Evolutionary conservation across 2,797 vertebrate species (phyloP).

Genomic region (Centropyge bicolor): DNA sequence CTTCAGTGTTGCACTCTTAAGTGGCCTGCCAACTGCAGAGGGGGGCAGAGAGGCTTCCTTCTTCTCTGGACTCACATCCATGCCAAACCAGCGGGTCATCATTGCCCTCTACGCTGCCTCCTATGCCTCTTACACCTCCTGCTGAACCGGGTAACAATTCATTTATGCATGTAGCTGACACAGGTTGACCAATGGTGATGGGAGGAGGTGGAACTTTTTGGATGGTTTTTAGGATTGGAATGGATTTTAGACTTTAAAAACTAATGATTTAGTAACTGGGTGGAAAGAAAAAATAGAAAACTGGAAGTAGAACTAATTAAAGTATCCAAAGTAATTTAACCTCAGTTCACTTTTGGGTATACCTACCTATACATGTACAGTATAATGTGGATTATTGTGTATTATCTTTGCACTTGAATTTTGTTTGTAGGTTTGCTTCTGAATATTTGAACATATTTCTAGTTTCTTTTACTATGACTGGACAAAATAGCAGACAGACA

Average conservation of each 20-base stretch:
- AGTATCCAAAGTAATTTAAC: neutral
- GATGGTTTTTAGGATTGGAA: neutral
- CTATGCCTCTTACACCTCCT: constrained; percentile 86
- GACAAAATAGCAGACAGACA: neutral
- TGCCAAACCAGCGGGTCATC: constrained; percentile 75
- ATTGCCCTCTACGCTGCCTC: constrained; percentile 72
- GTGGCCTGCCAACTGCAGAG: constrained; percentile 62
- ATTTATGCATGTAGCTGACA: constrained; percentile 24
- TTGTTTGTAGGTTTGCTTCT: neutral
- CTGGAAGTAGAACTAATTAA: neutral
- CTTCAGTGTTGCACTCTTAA: constrained; percentile 74
- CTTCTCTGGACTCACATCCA: constrained; percentile 73
- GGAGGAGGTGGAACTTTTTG: constrained; percentile 3
- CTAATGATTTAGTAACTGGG: neutral
- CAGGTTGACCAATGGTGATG: constrained; percentile 3
- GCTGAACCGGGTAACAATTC: constrained; percentile 84
- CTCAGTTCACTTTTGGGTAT: neutral
- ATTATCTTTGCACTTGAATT: neutral
- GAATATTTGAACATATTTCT: neutral
- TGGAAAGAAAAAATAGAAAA: neutral
- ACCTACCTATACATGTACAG: neutral
- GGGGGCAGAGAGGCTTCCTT: constrained; percentile 70
- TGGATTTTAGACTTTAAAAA: neutral
- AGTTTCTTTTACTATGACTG: neutral
- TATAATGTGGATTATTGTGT: neutral